phyloP scores from a whole-genome alignment of 1,140 invertebrate species.

The Eciton burchellii region DNA sequence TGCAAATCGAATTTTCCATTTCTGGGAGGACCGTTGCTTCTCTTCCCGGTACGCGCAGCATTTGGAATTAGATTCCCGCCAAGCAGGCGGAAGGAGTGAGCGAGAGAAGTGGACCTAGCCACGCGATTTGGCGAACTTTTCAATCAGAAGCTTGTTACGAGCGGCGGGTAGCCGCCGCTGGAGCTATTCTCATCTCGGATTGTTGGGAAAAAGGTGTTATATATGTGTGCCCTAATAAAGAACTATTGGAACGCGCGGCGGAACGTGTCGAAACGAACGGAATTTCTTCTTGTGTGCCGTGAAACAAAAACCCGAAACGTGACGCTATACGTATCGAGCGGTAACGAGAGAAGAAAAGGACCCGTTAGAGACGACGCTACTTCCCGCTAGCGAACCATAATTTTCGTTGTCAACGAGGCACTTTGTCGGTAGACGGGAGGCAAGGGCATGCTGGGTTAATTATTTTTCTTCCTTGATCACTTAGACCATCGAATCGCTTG shows the following conservation, averaged over 20 bases:
- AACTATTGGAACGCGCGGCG: slow-evolving; percentile 42
- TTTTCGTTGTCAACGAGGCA: slow-evolving; percentile 49
- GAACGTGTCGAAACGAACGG: slow-evolving; percentile 34
- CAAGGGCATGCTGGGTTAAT: slow-evolving; percentile 36
- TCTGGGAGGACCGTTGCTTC: background rate
- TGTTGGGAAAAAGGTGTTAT: slow-evolving; percentile 35
- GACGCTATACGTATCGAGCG: slow-evolving; percentile 48
- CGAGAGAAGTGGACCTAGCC: background rate
- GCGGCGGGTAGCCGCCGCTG: slow-evolving; percentile 14
- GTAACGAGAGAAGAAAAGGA: slow-evolving; percentile 42
- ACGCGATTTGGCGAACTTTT: background rate
- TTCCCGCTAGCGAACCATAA: slow-evolving; percentile 39
- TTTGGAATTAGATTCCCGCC: slow-evolving; percentile 16
- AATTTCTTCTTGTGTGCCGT: slow-evolving; percentile 22
- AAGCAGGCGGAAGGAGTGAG: background rate
- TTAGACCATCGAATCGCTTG: background rate
- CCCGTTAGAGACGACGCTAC: slow-evolving; percentile 26
- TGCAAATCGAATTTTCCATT: slow-evolving; percentile 53
- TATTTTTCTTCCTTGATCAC: slow-evolving; percentile 41
- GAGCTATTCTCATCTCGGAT: slow-evolving; percentile 37
- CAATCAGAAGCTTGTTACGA: background rate
- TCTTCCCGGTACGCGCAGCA: slow-evolving; percentile 32
- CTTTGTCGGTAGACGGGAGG: slow-evolving; percentile 11
- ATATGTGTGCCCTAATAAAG: slow-evolving; percentile 55
- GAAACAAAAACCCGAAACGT: slow-evolving; percentile 59